Evolutionary conservation across 2,888 invertebrate genomes (phyloP).

Genomic region (Linyphia triangularis): DNA sequence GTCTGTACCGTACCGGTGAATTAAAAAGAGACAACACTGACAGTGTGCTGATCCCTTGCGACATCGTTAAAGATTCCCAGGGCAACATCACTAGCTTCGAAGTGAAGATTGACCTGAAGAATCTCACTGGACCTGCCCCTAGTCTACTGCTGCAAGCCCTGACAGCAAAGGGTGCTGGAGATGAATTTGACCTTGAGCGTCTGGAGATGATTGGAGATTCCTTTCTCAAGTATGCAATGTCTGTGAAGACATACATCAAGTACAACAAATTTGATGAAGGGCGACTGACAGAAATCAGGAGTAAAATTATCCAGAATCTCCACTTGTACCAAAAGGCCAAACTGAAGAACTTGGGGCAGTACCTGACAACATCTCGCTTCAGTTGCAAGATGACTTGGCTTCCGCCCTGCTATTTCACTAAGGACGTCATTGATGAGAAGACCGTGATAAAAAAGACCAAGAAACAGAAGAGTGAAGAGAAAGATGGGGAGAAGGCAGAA

Average conservation of each 20-base stretch:
- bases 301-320: conserved; percentile 92
- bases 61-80: conserved; percentile 33
- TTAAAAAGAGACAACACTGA: background rate
- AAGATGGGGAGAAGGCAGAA: background rate
- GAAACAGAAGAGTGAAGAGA: conserved; percentile 77
- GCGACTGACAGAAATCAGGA: conserved; percentile 95
- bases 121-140: conserved; percentile 44
- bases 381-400: conserved; percentile 97
- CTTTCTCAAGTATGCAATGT: conserved; percentile 94
- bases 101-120: conserved; percentile 13
- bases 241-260: conserved; percentile 96
- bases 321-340: conserved; percentile 96
- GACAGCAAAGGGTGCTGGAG: conserved; percentile 86
- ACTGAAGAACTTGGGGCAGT: conserved; percentile 92
- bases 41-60: conserved; percentile 1
- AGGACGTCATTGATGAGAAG: conserved; percentile 79
- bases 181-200: conserved; percentile 89
- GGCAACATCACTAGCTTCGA: conserved; percentile 55
- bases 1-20: background rate
- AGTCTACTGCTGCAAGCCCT: conserved; percentile 82
- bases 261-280: conserved; percentile 98
- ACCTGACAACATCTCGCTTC: conserved; percentile 98
- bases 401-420: conserved; percentile 87
- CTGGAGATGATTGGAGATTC: conserved; percentile 94
- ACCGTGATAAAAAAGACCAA: conserved; percentile 16